phyloP scores from a whole-genome alignment of 2,797 vertebrate genomes.

The Pseudotriccus pelzelni region DNA sequence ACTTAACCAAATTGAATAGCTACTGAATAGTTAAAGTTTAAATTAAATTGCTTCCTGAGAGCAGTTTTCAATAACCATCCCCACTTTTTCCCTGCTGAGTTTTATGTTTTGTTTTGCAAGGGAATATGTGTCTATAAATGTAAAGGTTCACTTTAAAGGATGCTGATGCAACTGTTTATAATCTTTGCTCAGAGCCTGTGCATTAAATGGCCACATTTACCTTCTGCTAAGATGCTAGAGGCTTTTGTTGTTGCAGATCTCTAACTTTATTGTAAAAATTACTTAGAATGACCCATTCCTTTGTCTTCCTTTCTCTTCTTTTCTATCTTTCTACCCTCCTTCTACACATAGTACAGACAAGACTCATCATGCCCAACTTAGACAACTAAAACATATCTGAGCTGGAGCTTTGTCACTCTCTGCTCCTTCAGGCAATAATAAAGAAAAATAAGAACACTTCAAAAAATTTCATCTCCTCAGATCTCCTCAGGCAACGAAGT shows the following conservation, averaged over 20 bases:
- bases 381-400: not conserved
- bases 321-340: not conserved
- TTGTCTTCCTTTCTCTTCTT: not conserved
- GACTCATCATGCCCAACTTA: not conserved
- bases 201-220: conserved; percentile 26
- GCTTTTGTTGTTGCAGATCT: not conserved
- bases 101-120: conserved; percentile 32
- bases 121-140: conserved; percentile 7
- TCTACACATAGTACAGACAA: not conserved
- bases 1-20: not conserved
- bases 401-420: not conserved
- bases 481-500: not conserved
- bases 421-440: not conserved
- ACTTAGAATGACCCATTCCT: not conserved
- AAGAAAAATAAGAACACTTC: not conserved
- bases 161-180: not conserved
- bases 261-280: not conserved
- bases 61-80: not conserved
- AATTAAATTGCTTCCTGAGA: conserved; percentile 30
- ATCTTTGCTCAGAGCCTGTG: not conserved
- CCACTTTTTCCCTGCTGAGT: conserved; percentile 2
- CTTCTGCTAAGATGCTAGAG: not conserved
- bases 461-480: not conserved
- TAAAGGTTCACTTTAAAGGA: conserved; percentile 2
- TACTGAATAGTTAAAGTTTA: conserved; percentile 37